A percentile compares a stretch with the other conserved stretches of the same genome.
phyloP scores from a whole-genome alignment of 1,140 invertebrate species.

The Orius laevigatus region DNA sequence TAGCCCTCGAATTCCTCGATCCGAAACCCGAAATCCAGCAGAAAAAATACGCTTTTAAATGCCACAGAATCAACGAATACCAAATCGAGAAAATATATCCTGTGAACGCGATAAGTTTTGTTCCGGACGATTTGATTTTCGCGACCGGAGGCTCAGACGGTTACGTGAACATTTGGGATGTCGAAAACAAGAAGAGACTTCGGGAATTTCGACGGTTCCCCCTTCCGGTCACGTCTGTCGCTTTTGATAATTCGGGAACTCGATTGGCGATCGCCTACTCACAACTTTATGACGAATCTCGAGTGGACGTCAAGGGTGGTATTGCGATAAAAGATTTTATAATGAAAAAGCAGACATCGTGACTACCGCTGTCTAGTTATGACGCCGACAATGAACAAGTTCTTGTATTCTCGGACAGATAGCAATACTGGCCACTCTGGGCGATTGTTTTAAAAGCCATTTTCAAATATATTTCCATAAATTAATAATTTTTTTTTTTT shows the following conservation, averaged over 20 bases:
- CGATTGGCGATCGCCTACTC: conserved; percentile 7
- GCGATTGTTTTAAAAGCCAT: too few species aligned
- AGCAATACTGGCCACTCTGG: too few species aligned
- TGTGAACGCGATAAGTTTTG: conserved; percentile 1
- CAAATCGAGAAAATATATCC: conserved; percentile 6
- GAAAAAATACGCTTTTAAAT: conserved; percentile 99
- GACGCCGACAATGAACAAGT: too few species aligned
- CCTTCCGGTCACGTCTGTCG: neutral
- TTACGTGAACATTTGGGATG: conserved; percentile 6
- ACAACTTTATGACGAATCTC: neutral
- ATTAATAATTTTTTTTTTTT: too few species aligned
- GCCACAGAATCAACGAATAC: conserved; percentile 55
- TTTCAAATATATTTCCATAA: too few species aligned
- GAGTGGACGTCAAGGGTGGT: too few species aligned
- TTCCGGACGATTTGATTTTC: conserved; percentile 3
- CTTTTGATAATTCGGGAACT: neutral
- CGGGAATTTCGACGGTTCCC: conserved; percentile 3
- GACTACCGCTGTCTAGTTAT: too few species aligned
- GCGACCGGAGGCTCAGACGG: conserved; percentile 6
- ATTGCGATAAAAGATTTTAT: too few species aligned
- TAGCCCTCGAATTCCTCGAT: conserved; percentile 75
- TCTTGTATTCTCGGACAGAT: too few species aligned
- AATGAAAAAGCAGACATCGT: too few species aligned
- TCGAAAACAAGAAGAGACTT: conserved; percentile 6
- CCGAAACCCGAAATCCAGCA: conserved; percentile 83